Percentiles rank a stretch among this genome's conserved stretches.
Conservation (phyloP, 2,797 vertebrate genomes). For the Ispidina lecontei region DNA sequence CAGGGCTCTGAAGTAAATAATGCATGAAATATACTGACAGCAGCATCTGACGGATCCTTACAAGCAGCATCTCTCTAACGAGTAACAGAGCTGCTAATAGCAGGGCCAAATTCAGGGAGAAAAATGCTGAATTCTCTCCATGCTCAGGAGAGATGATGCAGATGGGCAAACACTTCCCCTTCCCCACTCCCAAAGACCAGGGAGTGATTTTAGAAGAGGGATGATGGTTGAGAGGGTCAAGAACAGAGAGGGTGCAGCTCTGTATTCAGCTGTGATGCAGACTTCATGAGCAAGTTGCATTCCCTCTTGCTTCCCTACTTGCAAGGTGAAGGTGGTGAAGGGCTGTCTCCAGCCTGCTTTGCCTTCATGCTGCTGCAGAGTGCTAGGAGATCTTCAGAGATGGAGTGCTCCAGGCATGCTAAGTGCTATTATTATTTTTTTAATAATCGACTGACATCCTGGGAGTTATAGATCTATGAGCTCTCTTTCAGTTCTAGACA, state of each 20-base stretch:
- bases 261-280: fast-evolving
- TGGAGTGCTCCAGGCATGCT: neutral
- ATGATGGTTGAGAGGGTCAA: neutral
- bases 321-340: neutral
- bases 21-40: constrained; percentile 68
- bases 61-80: constrained; percentile 57
- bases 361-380: neutral
- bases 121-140: neutral
- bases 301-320: neutral
- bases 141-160: neutral
- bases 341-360: neutral
- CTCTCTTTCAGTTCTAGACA: constrained; percentile 35
- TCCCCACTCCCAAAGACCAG: neutral
- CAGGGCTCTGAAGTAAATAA: constrained; percentile 63
- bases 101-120: neutral
- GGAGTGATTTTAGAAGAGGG: neutral
- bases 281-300: neutral
- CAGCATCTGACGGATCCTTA: constrained; percentile 47
- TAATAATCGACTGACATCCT: constrained; percentile 39
- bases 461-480: constrained; percentile 52
- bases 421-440: constrained; percentile 46
- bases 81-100: constrained; percentile 41
- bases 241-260: neutral
- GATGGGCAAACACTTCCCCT: neutral
- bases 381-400: constrained; percentile 11